Base-by-base conservation (phyloP, 2,888 invertebrate genomes). In the Nasonia oneida region DNA sequence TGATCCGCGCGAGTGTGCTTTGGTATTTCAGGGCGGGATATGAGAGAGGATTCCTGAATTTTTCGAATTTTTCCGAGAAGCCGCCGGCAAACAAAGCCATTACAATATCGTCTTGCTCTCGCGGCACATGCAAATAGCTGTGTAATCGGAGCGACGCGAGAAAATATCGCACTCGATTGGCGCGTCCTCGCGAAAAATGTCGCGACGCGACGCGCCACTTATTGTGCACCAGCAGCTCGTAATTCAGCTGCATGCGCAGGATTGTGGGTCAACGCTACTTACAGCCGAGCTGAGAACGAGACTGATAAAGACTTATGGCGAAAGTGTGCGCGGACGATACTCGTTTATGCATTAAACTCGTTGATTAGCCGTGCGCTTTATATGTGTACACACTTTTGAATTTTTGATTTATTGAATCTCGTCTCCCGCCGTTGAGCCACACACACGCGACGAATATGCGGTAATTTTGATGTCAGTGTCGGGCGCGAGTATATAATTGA, bases 151-250 rank as follows among this genome's bases (percentile, higher is more conserved):
- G 84, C 61, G 29, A 57, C 15, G 47, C 15, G 61, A 71, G 82
- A 67, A 67, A 76, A 37, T 37, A 37, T 37, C 29, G 29, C 29
- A 67, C 39, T 29, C 37, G 53, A 80, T 75, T 33, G 74, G 73
- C 37, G 61, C 81, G 84, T 81, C 84, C 81, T 85, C 84, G 81
- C 61, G 81, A 85, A 85, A 85, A 85, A 85, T 85, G 76, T 75
- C 67, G 75, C 74, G 47, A 47, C 73, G 67, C 78, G 67, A 83
- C 76, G 82, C 76, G 76, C 77, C 71, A 71, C 77, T 77, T 77
- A 50, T 33, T 67, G 23, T 67, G 33, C 33, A 64, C n/a, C 23
- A 12, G 42, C 33, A 57, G 50, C 70, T 77, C 61, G 79, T 74
- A 79, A 84, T 84, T 79, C 73, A 74, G 74, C 77, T 84, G 64